Evolutionary conservation across 2,888 invertebrate genomes (phyloP), one percentile per base, ranked within the genome.

Genomic region (Holacanthella duospinosa): DNA sequence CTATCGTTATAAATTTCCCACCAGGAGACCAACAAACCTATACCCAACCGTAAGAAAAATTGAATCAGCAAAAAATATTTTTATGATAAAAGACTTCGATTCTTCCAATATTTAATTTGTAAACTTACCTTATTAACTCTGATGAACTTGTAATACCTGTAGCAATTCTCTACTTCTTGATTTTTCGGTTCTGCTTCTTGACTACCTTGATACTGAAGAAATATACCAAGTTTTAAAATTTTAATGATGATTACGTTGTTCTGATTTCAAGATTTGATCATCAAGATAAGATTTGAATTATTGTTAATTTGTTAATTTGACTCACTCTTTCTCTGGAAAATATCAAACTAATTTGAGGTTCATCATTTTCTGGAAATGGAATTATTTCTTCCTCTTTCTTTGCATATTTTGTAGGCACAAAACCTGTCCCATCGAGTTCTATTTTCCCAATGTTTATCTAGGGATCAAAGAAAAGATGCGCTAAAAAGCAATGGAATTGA

Each of bases 61-160:
- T n/a, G 43, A n/a, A n/a, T n/a, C n/a, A n/a, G n/a, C n/a, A n/a
- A n/a, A n/a, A 24, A 6, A 59, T 9, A 24, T n/a, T 4, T 43
- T 43, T 25, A 21, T 12, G 16, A 3, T 44, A 57, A 43, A 24
- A 28, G n/a, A 28, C 26, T 1, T 43, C 36, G 29, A 21, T 12
- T 58, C 21, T 28, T 29, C 55, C 21, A 28, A 29, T 56, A 43
- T 29, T 36, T 6, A 36, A 16, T 9, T 44, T 57, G 6, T 29
- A 19, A 43, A 24, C 58, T 24, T 56, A 68, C 72, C 63, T 72
- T 71, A 43, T 72, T 72, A 26, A 72, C 60, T 29, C 70, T 54
- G 1, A 68, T 28, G 27, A 56, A 65, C 19, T 64, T 29, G 29
- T 67, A 66, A 55, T 64, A 70, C 29, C 68, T 26, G 1, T 64